Evolutionary conservation across 2,888 invertebrate species (phyloP), one percentile per base, ranked within the genome.

Genomic region (Perizoma affinitatum): DNA sequence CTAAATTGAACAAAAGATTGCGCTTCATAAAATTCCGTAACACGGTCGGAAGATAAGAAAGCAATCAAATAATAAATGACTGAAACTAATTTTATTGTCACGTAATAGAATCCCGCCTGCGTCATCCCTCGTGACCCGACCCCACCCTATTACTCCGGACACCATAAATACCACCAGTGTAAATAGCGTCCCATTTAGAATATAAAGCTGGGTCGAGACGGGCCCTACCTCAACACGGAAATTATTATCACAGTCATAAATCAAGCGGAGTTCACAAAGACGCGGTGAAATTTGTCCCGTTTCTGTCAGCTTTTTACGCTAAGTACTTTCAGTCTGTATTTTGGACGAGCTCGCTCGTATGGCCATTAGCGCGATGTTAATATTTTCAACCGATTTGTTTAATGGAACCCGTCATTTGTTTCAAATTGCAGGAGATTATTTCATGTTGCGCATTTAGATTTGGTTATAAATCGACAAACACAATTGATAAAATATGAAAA

Each of bases 221-320:
- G 76, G 76, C 80, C 86, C 85, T 86, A 86, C 86, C 86, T 81
- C 87, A 88, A 88, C 80, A 78, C 78, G 83, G 83, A 88, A 84
- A 86, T 86, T 84, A 86, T 86, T 86, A 86, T 86, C 78, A 76
- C 76, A 69, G 66, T 67, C 80, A 84, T 88, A 86, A 86, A 88
- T 87, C 84, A 84, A 73, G 70, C 66, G 69, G 65, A 64, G 67
- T 73, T 75, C 73, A 76, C 78, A 79, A 76, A 82, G 79, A 81
- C 73, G 72, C 72, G 74, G 74, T 71, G 74, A 78, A 81, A 78
- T 75, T 77, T 77, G 76, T 79, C 80, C 72, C 71, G 70, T 72
- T 68, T 68, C 67, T 64, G 54, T 54, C 54, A 63, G 63, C 63
- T 70, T 64, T 71, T 60, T 60, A 64, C 58, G 61, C 56, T 46